Base-by-base conservation (phyloP, 1,140 invertebrate genomes). In the Brachionus calyciflorus region DNA sequence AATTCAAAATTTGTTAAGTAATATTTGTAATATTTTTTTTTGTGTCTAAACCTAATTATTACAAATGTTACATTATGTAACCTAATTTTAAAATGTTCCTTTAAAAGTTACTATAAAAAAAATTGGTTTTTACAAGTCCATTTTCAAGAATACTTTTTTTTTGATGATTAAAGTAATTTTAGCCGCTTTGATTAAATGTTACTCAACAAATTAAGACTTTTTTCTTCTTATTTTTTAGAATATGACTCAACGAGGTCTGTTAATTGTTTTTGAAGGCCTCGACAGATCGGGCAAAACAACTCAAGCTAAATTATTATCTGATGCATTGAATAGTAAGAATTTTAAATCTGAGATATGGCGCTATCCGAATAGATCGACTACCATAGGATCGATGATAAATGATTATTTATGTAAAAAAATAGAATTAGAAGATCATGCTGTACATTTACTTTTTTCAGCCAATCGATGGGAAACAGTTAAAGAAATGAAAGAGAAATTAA, bases 201-300 rank as follows among this genome's bases (percentile, higher is more conserved):
- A 41, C 14, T 7, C 40, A 7, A 41, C 14, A 7, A 14, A 41
- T 41, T 41, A 7, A 7, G 14, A 41, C 6, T 41, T 41, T 41
- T 41, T 30, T 55, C 14, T 28, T 28, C 30, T 26, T 55, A 5
- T 28, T 14, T 55, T 55, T 55, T 28, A 5, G 24, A 26, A 49
- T 3, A 76, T 60, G 73, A 55, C 26, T 21, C 49, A 65, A n/a
- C 28, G 89, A 80, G 89, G 89, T 9, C 85, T 86, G 14, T 80
- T 89, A 3, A 88, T 89, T 77, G 88, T 96, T 33, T 87, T 98
- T 33, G 94, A 98, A 89, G 95, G 95, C 6, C 90, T 93, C 79
- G 94, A 98, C 83, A 88, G 91, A 78, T 90, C 90, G 69, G 94
- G 95, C 0, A 98, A 97, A 88, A 90, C 93, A 5, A 97, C 94